Conservation (phyloP, 2,113 vertebrate species). For the Brachyistius frenatus region DNA sequence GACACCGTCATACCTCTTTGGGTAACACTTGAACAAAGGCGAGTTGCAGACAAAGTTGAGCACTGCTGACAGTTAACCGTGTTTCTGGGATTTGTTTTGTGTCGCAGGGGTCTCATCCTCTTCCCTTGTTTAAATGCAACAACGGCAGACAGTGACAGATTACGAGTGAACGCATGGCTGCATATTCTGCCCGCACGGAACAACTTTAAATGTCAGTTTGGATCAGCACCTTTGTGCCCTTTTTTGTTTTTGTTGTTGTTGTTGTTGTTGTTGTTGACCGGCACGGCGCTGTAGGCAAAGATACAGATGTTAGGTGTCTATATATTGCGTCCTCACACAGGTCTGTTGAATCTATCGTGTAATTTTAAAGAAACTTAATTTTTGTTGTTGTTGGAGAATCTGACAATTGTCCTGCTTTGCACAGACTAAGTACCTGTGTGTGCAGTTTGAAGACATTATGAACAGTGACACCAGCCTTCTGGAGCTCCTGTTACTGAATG, state of each 20-base stretch:
- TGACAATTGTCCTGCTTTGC: not conserved
- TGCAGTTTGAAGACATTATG: not conserved
- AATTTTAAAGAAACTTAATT: not conserved
- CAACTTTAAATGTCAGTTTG: slow-evolving; percentile 62
- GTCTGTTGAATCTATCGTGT: not conserved
- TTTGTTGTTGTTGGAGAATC: not conserved
- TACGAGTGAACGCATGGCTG: slow-evolving; percentile 47
- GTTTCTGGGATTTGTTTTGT: slow-evolving; percentile 26
- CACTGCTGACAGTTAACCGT: slow-evolving; percentile 20
- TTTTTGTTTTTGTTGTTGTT: too few relatives aligned
- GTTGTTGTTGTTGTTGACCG: not conserved
- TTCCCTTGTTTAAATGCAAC: slow-evolving; percentile 26
- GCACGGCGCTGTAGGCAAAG: not conserved
- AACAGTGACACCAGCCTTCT: not conserved
- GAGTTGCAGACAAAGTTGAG: slow-evolving; percentile 16
- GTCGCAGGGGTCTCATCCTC: slow-evolving; percentile 21
- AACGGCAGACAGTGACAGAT: slow-evolving; percentile 45
- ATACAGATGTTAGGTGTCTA: not conserved
- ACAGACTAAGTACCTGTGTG: not conserved
- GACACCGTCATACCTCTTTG: slow-evolving; percentile 26
- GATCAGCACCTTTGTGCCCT: slow-evolving; percentile 54
- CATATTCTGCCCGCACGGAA: slow-evolving; percentile 34
- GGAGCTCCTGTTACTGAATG: not conserved
- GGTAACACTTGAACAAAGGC: slow-evolving; percentile 36
- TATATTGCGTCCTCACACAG: not conserved